These are phyloP conservation scores for Siphlonurus alternatus DNA, from an alignment of 2,888 invertebrate species.

Conservation along the genomic window DNA sequence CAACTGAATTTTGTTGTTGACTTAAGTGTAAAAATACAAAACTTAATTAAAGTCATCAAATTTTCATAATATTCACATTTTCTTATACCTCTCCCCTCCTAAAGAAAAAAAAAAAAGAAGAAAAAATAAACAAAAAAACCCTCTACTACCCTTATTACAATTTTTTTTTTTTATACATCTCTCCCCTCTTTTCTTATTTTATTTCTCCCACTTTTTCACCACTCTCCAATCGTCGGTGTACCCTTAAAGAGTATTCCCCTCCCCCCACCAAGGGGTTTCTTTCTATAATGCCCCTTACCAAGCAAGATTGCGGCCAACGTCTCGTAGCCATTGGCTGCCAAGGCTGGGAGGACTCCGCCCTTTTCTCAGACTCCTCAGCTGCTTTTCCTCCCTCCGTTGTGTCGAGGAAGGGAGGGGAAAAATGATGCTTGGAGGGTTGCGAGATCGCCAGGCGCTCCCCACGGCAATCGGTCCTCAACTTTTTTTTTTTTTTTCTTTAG, in stretches of 20 bases:
- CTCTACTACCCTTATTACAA: too few species aligned
- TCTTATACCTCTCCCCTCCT: neutral
- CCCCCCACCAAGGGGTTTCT: neutral
- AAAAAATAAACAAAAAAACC: too few species aligned
- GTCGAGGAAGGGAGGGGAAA: neutral
- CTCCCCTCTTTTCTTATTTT: neutral
- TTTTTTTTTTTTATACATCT: too few species aligned
- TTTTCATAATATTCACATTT: neutral
- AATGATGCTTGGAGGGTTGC: neutral
- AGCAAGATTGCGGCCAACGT: neutral
- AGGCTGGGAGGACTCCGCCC: neutral
- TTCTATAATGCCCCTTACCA: neutral
- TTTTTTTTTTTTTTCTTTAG: neutral
- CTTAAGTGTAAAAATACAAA: too few species aligned
- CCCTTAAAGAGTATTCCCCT: neutral
- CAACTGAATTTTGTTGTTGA: too few species aligned
- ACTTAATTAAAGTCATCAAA: too few species aligned
- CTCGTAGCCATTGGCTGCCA: conserved; percentile 2
- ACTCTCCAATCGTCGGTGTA: neutral
- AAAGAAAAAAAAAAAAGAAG: too few species aligned
- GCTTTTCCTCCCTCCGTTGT: neutral
- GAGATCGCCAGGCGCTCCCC: neutral
- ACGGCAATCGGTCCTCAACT: neutral
- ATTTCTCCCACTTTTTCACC: neutral
- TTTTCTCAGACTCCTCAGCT: neutral